Evolutionary conservation across 2,888 invertebrate species (phyloP), one percentile per base, ranked within the genome.

Genomic region (Cheilosia variabilis): DNA sequence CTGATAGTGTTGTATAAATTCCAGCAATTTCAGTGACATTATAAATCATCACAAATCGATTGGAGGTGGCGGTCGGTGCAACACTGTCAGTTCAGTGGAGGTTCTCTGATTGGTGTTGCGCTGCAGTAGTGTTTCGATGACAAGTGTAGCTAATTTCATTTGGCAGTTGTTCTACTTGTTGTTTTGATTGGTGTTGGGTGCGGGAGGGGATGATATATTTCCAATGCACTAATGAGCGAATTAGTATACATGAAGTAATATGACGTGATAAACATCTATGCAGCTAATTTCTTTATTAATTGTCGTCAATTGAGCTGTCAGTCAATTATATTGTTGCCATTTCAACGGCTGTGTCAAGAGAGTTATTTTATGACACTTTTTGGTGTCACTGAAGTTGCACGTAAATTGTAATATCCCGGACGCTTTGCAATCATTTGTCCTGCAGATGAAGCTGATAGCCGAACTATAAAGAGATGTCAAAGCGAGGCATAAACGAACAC

Each of bases 71-170:
- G 19, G 19, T 2, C 19, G 19, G 19, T 24, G 22, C 22, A 6
- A 9, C 15, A 24, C 24, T 22, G 5, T 41, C 22, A 1, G 9
- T 34, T 37, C 34, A 22, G 34, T 50, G 37, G 9, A 50, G 17
- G 41, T 47, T 68, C 71, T n/a, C 31, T 65, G 52, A 60, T 24
- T 6, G n/a, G 24, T 73, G 41, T 34, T 9, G 34, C 10, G 3
- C 2, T 10, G 10, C 10, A 34, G 60, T 55, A n/a, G 68, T 62
- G 57, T 71, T 58, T 58, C 58, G 82, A 71, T 77, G 82, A 82
- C 82, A 82, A 82, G 77, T 62, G 69, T 50, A 17, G 57, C 69
- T 82, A 82, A 82, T 82, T 77, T 77, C 71, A 53, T 45, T 81
- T 63, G 81, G 45, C 76, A 76, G 19, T 81, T 73, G 43, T 55